Percentiles rank a stretch among this genome's conserved stretches.
Conservation (phyloP, 2,797 vertebrate species). For the Squalus acanthias region DNA sequence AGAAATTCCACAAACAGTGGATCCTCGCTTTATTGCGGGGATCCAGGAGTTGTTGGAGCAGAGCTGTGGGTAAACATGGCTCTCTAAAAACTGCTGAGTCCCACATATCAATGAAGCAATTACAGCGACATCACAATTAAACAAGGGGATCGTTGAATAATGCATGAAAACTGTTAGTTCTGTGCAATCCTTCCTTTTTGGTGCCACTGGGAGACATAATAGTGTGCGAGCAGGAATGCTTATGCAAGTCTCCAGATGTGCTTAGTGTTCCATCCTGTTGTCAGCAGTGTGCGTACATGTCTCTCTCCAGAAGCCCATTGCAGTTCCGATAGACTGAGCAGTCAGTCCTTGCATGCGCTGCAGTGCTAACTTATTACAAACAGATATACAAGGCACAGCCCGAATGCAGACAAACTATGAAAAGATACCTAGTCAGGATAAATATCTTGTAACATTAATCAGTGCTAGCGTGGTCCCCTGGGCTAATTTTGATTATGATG, state of each 20-base stretch:
- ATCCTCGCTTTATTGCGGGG: background rate
- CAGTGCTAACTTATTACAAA: background rate
- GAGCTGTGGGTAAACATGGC: background rate
- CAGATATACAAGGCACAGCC: background rate
- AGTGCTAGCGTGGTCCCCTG: background rate
- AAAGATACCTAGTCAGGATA: background rate
- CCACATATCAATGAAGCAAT: background rate
- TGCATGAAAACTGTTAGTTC: background rate
- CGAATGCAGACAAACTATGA: background rate
- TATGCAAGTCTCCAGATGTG: background rate
- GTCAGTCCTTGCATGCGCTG: background rate
- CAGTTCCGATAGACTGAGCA: background rate
- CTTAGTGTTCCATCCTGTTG: background rate
- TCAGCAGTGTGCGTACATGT: background rate
- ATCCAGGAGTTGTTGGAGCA: background rate
- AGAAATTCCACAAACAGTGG: background rate
- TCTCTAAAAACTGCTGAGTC: background rate
- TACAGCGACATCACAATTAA: background rate
- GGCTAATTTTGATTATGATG: background rate
- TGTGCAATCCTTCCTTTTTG: background rate
- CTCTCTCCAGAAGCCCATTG: background rate
- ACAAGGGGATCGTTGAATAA: background rate
- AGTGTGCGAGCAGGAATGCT: background rate
- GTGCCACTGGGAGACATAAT: background rate
- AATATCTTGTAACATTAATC: background rate